Base-by-base conservation (phyloP, 2,888 invertebrate species). In the Conomelus anceps region DNA sequence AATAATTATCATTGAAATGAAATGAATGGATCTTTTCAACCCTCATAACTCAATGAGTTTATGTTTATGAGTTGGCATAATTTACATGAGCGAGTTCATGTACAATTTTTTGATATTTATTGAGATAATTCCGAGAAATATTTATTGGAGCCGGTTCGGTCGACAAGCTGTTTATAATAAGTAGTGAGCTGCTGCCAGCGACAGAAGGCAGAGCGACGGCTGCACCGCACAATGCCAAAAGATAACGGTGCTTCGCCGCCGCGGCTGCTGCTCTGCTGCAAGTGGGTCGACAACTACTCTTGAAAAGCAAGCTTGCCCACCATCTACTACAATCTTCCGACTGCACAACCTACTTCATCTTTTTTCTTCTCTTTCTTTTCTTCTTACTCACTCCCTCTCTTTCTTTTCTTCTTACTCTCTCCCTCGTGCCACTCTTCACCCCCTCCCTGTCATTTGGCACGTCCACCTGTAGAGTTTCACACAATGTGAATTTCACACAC, bases 211-310 rank as follows among this genome's bases (percentile, higher is more conserved):
- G 24, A 85, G 85, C 84, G 20, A 22, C 84, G 6, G 84, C 22
- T 6, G 86, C 7, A 23, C 86, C 22, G 63, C 63, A 86, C 29
- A 23, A 29, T 86, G 86, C 24, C 22, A 86, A 29, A 86, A 26
- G 26, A n/a, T 86, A 86, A 86, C 86, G 86, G 86, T 86, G 86
- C 86, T 86, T 86, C n/a, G 63, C n/a, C n/a, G 63, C n/a, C 7
- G 63, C 63, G 63, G 63, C 63, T 4, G 11, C 26, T 4, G 6
- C 6, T 20, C 63, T 20, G 7, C 63, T 63, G 63, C 63, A 63
- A 63, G 63, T 63, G 63, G 63, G 63, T 63, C 63, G 63, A 34
- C 26, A 26, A 26, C 6, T 26, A n/a, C 34, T 34, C 34, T 34
- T 34, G 34, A 63, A 7, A 63, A 63, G 63, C 63, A 63, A 63